Evolutionary conservation across 2,888 invertebrate species (phyloP), one percentile per base, ranked within the genome.

Genomic region (Allygus modestus): DNA sequence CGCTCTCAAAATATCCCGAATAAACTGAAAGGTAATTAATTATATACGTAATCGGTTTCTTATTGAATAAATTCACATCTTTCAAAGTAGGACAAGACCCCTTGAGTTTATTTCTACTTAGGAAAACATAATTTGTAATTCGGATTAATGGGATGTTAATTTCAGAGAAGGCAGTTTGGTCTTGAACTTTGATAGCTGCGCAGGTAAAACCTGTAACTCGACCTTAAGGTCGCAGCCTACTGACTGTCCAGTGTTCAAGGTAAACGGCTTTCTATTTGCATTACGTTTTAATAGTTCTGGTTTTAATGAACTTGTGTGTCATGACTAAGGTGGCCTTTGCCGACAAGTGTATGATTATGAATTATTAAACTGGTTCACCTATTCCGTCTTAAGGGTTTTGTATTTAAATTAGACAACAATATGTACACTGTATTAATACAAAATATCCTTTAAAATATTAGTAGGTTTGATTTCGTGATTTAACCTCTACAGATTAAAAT

Each of bases 201-300:
- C 69, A 33, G 31, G 69, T 33, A 69, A 15, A 69, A 69, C 69
- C 33, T 69, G 69, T 17, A 31, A 31, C 4, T 31, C 58, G 58
- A 58, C 58, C 58, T 46, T 58, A 23, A 20, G 58, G 58, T 58
- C 37, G 9, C 58, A 69, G 17, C 69, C 69, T 31, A 33, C 69
- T 33, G n/a, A 31, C 26, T 5, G 4, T 17, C 54, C 61, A 23
- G 1, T 15, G 33, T 15, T 69, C 69, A 69, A 69, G 69, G 69
- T 26, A 69, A 69, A 69, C 69, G 1, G 5, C 69, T 69, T 33
- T 69, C 69, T 69, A 17, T 69, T 31, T 69, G 33, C 58, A 58
- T 58, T 58, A 58, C 58, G 23, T n/a, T 37, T 58, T 58, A 58
- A 58, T 58, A 58, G 58, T 58, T 58, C 58, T 58, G 58, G 58